A percentile compares a stretch with the other conserved stretches of the same genome.
Conservation (phyloP, 1,140 invertebrate species). For the Drosophila takahashii region DNA sequence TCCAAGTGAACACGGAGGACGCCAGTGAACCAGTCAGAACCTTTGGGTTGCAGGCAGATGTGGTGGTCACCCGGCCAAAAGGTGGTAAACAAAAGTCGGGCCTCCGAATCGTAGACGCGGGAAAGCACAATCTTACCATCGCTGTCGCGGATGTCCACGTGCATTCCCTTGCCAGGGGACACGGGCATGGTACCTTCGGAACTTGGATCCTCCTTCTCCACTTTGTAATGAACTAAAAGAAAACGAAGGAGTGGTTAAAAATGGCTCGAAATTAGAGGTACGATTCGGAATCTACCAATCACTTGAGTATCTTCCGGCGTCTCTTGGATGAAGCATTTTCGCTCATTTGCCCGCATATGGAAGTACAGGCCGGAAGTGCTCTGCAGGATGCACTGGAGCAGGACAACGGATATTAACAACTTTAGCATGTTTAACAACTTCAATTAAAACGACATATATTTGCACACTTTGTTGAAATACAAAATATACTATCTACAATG, state of each 20-base stretch:
- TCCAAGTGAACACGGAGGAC: conserved; percentile 97
- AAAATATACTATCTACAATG: no score
- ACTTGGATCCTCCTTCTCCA: conserved; percentile 95
- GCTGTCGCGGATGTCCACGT: conserved; percentile 98
- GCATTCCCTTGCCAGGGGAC: conserved; percentile 97
- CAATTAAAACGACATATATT: not conserved
- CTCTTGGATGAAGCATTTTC: conserved; percentile 99
- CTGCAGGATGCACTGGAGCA: conserved; percentile 57
- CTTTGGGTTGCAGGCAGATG: conserved; percentile 99
- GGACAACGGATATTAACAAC: conserved; percentile 39
- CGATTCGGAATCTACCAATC: conserved; percentile 90
- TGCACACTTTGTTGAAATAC: not conserved
- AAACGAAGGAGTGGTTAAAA: conserved; percentile 22
- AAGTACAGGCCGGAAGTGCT: conserved; percentile 91
- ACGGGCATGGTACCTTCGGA: conserved; percentile 96
- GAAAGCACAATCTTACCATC: conserved; percentile 97
- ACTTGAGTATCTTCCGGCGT: conserved; percentile 99
- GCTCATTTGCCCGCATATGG: conserved; percentile 98
- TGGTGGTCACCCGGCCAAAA: conserved; percentile 98
- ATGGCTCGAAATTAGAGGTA: no score
- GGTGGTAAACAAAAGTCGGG: conserved; percentile 97
- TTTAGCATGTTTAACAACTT: conserved; percentile 42
- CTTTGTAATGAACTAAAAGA: conserved; percentile 97
- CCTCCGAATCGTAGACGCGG: conserved; percentile 97
- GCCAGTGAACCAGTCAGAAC: conserved; percentile 97